A percentile compares a stretch with the other conserved stretches of the same genome.
Conservation (phyloP, 2,888 invertebrate species). For the Ophraella communa region DNA sequence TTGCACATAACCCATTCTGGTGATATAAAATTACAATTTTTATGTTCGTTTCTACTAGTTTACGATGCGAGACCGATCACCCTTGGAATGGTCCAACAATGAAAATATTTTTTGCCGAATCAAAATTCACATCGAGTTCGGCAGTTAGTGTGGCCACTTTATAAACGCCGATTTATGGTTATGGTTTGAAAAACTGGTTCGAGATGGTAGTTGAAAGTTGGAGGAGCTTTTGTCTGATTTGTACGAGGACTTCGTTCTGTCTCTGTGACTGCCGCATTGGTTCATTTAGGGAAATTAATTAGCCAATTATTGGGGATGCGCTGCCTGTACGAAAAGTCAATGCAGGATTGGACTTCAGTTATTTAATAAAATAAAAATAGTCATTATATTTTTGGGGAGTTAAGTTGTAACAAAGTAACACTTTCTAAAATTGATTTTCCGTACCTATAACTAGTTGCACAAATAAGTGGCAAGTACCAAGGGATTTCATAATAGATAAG, state of each 20-base stretch:
- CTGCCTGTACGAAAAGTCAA: constrained; percentile 41
- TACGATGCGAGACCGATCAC: constrained; percentile 41
- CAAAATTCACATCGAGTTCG: constrained; percentile 50
- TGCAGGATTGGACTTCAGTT: constrained; percentile 21
- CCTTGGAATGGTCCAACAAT: constrained; percentile 34
- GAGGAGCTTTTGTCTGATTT: constrained; percentile 50
- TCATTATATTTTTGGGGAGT: too few species aligned
- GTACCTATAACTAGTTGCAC: too few species aligned
- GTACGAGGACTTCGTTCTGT: constrained; percentile 23
- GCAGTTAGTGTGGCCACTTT: constrained; percentile 43
- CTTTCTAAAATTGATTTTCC: too few species aligned
- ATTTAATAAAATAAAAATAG: not conserved
- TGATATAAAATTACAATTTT: constrained; percentile 36
- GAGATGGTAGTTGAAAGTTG: constrained; percentile 31
- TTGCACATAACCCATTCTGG: constrained; percentile 19
- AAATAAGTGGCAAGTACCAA: too few species aligned
- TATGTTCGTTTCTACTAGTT: constrained; percentile 39
- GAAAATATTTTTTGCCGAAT: constrained; percentile 48
- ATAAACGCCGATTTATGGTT: constrained; percentile 52
- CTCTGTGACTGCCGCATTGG: constrained; percentile 50
- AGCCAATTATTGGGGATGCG: constrained; percentile 57
- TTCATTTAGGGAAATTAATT: constrained; percentile 59
- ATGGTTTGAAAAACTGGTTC: constrained; percentile 44
- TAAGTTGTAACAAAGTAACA: too few species aligned
- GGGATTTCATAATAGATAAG: too few species aligned